Evolutionary conservation across 2,888 invertebrate genomes (phyloP).

Genomic region (Dermolepida albohirtum): DNA sequence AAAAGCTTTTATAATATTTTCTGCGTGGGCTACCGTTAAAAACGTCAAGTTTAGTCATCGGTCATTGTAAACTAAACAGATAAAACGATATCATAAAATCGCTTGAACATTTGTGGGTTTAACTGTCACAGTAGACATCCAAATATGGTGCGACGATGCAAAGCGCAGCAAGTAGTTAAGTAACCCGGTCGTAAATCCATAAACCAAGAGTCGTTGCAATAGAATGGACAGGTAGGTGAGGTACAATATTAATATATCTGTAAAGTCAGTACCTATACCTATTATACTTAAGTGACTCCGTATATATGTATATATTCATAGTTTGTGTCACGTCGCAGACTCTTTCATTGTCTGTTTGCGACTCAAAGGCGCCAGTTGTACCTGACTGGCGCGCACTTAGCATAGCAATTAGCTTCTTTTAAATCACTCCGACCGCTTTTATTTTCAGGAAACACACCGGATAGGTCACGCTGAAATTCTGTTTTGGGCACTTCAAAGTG

Average conservation of each 20-base stretch:
- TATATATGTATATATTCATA: constrained; percentile 42
- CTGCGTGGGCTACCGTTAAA: constrained; percentile 20
- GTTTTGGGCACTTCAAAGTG: not conserved
- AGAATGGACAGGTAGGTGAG: constrained; percentile 54
- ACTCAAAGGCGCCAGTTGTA: constrained; percentile 61
- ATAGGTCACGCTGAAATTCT: constrained; percentile 16
- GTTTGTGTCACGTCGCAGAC: constrained; percentile 58
- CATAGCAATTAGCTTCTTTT: constrained; percentile 61
- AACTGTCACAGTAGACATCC: constrained; percentile 40
- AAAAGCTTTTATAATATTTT: constrained; percentile 9
- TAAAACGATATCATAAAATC: constrained; percentile 38
- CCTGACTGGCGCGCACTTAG: constrained; percentile 61
- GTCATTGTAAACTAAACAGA: constrained; percentile 28
- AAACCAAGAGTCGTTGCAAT: constrained; percentile 51
- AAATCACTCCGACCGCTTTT: constrained; percentile 47
- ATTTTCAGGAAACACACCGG: constrained; percentile 28
- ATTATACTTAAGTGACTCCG: constrained; percentile 43
- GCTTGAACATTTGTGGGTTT: constrained; percentile 33
- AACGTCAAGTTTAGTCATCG: constrained; percentile 34
- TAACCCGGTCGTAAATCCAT: constrained; percentile 49
- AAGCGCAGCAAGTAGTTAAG: constrained; percentile 42
- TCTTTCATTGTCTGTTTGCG: constrained; percentile 61
- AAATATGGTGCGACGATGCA: constrained; percentile 45
- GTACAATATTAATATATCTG: constrained; percentile 51
- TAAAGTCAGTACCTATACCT: constrained; percentile 22